These are phyloP conservation scores for Eunapius fragilis DNA, from an alignment of 37 sponge, comb jelly and placozoan species.

Conservation along the genomic window DNA sequence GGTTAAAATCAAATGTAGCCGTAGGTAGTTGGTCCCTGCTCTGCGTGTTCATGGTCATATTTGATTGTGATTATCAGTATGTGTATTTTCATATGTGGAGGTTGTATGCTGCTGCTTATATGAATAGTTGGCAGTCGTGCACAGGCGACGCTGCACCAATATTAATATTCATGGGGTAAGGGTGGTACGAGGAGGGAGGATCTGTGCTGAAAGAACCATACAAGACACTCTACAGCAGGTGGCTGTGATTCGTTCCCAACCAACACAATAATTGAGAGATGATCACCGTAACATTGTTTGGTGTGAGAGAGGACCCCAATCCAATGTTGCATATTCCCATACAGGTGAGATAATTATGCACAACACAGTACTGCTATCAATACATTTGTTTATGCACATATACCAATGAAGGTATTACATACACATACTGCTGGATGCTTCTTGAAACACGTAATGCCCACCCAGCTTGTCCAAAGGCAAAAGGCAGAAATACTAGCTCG, in stretches of 20 bases:
- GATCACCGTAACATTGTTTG: constrained; percentile 9
- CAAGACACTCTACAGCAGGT: background rate
- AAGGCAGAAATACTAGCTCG: constrained; percentile 24
- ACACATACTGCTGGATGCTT: constrained; percentile 30
- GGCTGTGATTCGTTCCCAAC: background rate
- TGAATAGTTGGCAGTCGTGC: too few species aligned
- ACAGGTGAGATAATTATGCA: background rate
- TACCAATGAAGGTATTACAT: too few species aligned
- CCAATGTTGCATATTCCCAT: background rate
- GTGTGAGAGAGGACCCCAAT: background rate
- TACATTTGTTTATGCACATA: background rate
- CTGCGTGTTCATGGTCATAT: too few species aligned
- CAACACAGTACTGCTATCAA: background rate
- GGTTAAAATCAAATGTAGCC: too few species aligned
- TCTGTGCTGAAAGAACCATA: background rate
- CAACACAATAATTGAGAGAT: background rate
- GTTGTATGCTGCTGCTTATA: too few species aligned
- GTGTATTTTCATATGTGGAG: too few species aligned
- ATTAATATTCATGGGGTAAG: too few species aligned
- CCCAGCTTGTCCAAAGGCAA: background rate
- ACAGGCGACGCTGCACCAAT: too few species aligned
- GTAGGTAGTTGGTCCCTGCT: too few species aligned
- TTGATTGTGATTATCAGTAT: too few species aligned
- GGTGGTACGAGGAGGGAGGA: too few species aligned
- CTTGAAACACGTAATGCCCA: constrained; percentile 6